Evolutionary conservation across 2,888 invertebrate species (phyloP).

Genomic region (Hyposoter dolosus): DNA sequence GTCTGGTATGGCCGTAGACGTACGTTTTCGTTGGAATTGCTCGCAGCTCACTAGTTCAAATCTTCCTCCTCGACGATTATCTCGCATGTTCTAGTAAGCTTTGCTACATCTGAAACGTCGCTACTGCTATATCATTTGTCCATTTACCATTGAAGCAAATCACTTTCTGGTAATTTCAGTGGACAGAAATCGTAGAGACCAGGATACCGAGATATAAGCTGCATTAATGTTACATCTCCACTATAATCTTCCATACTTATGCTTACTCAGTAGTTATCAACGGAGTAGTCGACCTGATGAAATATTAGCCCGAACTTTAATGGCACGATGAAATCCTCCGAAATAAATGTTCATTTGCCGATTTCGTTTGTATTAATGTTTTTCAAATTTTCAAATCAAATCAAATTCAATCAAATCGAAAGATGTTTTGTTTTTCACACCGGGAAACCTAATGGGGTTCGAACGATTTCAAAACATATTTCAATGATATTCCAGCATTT

Average conservation of each 20-base stretch:
- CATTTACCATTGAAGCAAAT: conserved; percentile 32
- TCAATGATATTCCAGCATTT: neutral
- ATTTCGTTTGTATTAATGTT: neutral
- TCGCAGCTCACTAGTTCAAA: conserved; percentile 23
- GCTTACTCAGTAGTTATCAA: neutral
- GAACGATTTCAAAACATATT: neutral
- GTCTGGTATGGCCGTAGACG: conserved; percentile 1
- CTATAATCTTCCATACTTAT: neutral
- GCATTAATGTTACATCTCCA: conserved; percentile 4
- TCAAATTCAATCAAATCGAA: no score
- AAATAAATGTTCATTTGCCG: neutral
- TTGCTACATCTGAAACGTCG: conserved; percentile 7
- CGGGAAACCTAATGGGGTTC: no score
- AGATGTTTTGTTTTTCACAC: no score
- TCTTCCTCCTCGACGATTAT: conserved; percentile 33
- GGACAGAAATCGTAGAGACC: conserved; percentile 9
- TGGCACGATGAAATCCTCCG: neutral
- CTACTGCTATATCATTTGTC: conserved; percentile 4
- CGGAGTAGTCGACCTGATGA: no score
- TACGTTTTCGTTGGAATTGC: conserved; percentile 27
- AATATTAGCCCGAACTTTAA: neutral
- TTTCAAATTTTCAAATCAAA: no score
- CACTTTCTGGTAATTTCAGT: conserved; percentile 21
- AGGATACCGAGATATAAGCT: neutral
- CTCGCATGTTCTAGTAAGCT: conserved; percentile 18